Evolutionary conservation across 2,797 vertebrate genomes (phyloP).

Genomic region (Pipistrellus pipistrellus): DNA sequence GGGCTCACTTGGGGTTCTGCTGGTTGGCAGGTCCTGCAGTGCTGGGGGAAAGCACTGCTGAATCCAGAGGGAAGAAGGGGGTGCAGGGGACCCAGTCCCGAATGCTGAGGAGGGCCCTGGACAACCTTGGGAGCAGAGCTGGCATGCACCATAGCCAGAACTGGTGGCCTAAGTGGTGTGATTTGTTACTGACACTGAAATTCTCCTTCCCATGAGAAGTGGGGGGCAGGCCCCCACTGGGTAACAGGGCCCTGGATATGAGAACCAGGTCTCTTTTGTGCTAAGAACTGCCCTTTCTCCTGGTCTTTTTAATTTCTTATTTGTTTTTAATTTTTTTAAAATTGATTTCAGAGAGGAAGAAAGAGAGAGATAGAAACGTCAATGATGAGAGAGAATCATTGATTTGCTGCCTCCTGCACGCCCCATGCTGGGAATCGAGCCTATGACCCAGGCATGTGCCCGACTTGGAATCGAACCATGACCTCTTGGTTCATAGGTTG

Average conservation of each 20-base stretch:
- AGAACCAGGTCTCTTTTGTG: not conserved
- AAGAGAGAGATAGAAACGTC: too few relatives aligned
- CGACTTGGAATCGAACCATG: too few relatives aligned
- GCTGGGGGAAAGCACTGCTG: rapidly evolving
- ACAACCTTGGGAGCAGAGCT: too few relatives aligned
- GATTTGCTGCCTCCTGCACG: too few relatives aligned
- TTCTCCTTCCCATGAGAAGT: not conserved
- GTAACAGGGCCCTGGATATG: not conserved
- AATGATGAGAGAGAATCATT: too few relatives aligned
- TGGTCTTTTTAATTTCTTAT: not conserved
- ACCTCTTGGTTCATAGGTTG: too few relatives aligned
- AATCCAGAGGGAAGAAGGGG: not conserved
- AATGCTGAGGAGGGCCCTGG: not conserved
- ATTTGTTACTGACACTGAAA: not conserved
- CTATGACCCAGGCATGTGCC: too few relatives aligned
- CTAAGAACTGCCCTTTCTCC: not conserved
- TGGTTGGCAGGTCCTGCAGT: not conserved
- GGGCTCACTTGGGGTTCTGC: not conserved
- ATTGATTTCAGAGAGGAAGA: too few relatives aligned
- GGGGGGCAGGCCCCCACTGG: rapidly evolving
- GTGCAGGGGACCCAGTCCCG: rapidly evolving
- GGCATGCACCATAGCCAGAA: not conserved
- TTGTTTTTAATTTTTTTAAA: too few relatives aligned
- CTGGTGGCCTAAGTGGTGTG: not conserved
- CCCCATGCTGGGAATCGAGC: too few relatives aligned